Conservation (phyloP, 2,888 invertebrate species). For the Crepidodera aurea region DNA sequence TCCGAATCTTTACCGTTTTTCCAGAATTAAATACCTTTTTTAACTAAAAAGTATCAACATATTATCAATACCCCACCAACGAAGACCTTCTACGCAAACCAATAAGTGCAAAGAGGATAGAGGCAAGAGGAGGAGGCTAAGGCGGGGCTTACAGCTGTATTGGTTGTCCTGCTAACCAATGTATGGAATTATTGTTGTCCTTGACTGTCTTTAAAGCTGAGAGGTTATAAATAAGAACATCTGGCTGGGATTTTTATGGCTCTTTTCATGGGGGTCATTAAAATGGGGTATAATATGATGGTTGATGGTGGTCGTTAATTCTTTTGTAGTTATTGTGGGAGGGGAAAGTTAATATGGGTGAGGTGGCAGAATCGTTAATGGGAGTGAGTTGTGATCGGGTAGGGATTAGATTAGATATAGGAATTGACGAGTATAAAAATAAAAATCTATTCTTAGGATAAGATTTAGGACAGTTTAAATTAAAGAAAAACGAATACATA, state of each 20-base stretch:
- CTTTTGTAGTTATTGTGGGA: conserved; percentile 13
- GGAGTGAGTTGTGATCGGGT: neutral
- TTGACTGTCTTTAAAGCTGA: conserved; percentile 39
- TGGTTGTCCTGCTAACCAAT: conserved; percentile 37
- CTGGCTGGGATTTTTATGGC: conserved; percentile 43
- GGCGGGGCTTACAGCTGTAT: conserved; percentile 38
- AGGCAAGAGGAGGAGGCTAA: conserved; percentile 22
- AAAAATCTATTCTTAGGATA: too few species aligned
- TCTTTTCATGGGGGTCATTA: conserved; percentile 41
- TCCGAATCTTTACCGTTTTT: neutral
- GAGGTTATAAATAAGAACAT: conserved; percentile 40
- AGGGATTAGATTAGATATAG: neutral
- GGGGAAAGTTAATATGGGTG: conserved; percentile 23
- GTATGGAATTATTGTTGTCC: conserved; percentile 26
- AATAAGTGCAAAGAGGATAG: conserved; percentile 26
- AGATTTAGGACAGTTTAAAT: too few species aligned
- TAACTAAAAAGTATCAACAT: conserved; percentile 10
- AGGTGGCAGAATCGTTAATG: conserved; percentile 3
- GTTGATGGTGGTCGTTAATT: conserved; percentile 34
- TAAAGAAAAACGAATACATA: too few species aligned
- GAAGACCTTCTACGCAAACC: conserved; percentile 9
- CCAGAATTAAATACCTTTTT: conserved; percentile 3
- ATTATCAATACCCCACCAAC: conserved; percentile 4
- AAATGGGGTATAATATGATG: conserved; percentile 39
- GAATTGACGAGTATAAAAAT: too few species aligned